Percentiles rank a stretch among this genome's conserved stretches.
phyloP scores from a whole-genome alignment of 2,888 invertebrate genomes.

The Esperia sulphurella region DNA sequence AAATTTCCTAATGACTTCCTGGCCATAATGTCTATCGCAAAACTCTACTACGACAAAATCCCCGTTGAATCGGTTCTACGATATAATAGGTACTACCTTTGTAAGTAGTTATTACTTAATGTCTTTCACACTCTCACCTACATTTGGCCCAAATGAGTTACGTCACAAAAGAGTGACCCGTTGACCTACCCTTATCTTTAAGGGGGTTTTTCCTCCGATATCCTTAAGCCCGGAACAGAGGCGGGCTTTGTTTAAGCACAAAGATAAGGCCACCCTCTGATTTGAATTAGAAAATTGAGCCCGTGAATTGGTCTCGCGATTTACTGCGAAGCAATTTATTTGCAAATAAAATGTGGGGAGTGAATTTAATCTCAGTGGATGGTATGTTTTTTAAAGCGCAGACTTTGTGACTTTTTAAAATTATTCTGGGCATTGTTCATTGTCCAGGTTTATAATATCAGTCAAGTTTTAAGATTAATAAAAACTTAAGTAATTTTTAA shows the following conservation, averaged over 20 bases:
- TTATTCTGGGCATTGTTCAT: not conserved
- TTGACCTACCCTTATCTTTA: conserved; percentile 20
- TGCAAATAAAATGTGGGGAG: conserved; percentile 45
- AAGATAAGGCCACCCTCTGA: conserved; percentile 28
- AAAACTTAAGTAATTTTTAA: no score
- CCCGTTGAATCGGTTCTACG: not conserved
- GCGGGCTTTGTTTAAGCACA: conserved; percentile 35
- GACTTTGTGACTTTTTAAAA: not conserved
- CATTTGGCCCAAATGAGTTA: conserved; percentile 18
- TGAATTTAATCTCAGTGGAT: conserved; percentile 36
- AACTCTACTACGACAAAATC: not conserved
- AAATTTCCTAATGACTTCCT: not conserved
- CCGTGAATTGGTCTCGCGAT: conserved; percentile 30
- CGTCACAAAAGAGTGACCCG: conserved; percentile 14
- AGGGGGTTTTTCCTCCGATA: conserved; percentile 17
- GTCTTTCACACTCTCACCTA: not conserved
- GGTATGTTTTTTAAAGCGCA: conserved; percentile 3
- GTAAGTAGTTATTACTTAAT: not conserved
- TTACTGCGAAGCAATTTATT: conserved; percentile 49
- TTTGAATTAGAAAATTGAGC: conserved; percentile 60
- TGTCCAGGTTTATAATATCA: no score
- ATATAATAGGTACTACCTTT: no score
- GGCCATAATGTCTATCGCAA: no score
- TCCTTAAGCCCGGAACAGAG: conserved; percentile 20
- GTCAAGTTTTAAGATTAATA: no score